Evolutionary conservation across 1,140 invertebrate species (phyloP).

Genomic region (Ips nitidus): DNA sequence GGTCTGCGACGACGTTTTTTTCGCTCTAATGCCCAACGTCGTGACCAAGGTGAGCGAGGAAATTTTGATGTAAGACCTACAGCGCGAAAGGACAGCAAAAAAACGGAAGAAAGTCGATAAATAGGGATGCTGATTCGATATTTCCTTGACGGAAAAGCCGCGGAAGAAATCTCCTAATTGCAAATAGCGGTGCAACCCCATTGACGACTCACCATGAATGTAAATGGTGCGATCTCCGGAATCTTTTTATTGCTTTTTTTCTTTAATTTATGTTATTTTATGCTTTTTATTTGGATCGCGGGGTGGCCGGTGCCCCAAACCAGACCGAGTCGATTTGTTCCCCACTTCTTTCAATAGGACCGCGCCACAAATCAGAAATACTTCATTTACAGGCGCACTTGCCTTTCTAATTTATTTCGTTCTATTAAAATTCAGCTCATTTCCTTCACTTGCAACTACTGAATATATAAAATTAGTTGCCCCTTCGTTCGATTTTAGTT

Average conservation of each 20-base stretch:
- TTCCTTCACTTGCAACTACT: slow-evolving; percentile 38
- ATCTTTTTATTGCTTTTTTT: slow-evolving; percentile 36
- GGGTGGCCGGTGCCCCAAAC: neutral
- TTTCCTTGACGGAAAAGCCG: slow-evolving; percentile 10
- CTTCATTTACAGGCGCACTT: slow-evolving; percentile 39
- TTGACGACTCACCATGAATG: slow-evolving; percentile 37
- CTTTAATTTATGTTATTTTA: slow-evolving; percentile 40
- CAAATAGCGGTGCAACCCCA: slow-evolving; percentile 38
- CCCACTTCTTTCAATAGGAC: slow-evolving; percentile 37
- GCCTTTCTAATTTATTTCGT: slow-evolving; percentile 36
- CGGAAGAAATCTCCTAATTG: slow-evolving; percentile 36
- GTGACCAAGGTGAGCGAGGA: neutral
- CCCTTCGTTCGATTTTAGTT: slow-evolving; percentile 15
- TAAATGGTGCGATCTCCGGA: slow-evolving; percentile 33
- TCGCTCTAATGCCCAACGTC: slow-evolving; percentile 8
- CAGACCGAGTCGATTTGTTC: slow-evolving; percentile 35
- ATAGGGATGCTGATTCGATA: slow-evolving; percentile 18
- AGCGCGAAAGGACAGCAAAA: too few species aligned
- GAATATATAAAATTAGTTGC: slow-evolving; percentile 38
- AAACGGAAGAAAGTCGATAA: neutral
- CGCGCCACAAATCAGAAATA: slow-evolving; percentile 38
- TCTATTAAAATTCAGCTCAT: slow-evolving; percentile 37
- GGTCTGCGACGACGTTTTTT: slow-evolving; percentile 2
- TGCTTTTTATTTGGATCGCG: slow-evolving; percentile 36
- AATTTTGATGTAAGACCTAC: too few species aligned